Percentiles rank a stretch among this genome's conserved stretches.
Evolutionary conservation across 2,888 invertebrate species (phyloP).

Genomic region (Aporophyla lueneburgensis): DNA sequence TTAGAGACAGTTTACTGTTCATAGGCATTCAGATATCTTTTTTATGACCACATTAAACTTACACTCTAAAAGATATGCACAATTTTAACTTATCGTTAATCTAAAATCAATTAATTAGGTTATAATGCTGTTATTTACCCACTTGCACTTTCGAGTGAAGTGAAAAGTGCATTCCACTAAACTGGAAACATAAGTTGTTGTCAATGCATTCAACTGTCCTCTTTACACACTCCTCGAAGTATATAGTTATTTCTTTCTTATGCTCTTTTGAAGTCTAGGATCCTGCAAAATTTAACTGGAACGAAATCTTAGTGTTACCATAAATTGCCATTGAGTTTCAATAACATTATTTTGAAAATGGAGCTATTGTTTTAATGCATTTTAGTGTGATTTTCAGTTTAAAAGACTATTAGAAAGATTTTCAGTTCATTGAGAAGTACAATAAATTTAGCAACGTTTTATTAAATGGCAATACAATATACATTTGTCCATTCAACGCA

Average conservation of each 20-base stretch:
- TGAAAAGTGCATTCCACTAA: conserved; percentile 56
- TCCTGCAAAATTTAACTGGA: neutral
- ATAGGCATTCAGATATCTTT: conserved; percentile 6
- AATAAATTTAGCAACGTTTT: neutral
- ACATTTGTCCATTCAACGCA: neutral
- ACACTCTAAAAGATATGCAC: conserved; percentile 41
- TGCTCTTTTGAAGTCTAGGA: accelerated
- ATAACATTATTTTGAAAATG: neutral
- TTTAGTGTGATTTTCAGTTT: neutral
- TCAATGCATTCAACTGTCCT: conserved; percentile 35
- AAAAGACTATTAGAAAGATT: too few species aligned
- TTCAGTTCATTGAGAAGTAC: too few species aligned
- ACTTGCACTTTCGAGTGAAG: conserved; percentile 66
- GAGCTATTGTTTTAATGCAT: neutral
- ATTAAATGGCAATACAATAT: neutral
- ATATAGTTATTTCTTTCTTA: conserved; percentile 19
- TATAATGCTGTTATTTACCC: conserved; percentile 65
- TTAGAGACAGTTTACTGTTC: conserved; percentile 40
- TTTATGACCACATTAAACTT: conserved; percentile 2
- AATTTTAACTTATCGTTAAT: conserved; percentile 68
- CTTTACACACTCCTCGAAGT: neutral
- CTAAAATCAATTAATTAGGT: conserved; percentile 51
- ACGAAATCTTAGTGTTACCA: conserved; percentile 22
- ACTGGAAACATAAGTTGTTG: conserved; percentile 4
- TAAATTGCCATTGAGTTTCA: neutral